Conservation (phyloP, 2,888 invertebrate genomes). For the Caenorhabditis afra region DNA sequence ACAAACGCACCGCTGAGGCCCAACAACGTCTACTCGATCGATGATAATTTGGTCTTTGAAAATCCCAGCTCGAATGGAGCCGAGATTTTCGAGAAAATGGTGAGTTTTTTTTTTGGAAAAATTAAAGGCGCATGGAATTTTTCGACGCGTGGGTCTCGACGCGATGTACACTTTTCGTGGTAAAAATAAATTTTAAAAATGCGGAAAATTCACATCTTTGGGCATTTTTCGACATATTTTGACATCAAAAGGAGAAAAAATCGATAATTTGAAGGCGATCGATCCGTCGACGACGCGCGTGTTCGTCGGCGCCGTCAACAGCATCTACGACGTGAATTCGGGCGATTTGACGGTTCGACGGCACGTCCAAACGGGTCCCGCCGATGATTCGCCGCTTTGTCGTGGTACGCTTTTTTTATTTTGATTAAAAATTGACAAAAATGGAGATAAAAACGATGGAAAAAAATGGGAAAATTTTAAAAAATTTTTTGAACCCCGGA, state of each 20-base stretch:
- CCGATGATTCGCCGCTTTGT: slow-evolving; percentile 73
- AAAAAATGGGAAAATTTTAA: too few species aligned
- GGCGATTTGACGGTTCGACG: slow-evolving; percentile 70
- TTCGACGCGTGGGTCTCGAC: too few species aligned
- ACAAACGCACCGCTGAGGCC: neutral
- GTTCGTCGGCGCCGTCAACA: slow-evolving; percentile 79
- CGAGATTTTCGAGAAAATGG: slow-evolving; percentile 71
- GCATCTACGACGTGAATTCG: slow-evolving; percentile 76
- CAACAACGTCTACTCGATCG: slow-evolving; percentile 56
- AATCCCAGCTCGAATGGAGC: slow-evolving; percentile 63
- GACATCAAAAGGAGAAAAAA: neutral
- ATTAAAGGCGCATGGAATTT: too few species aligned
- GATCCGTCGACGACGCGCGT: slow-evolving; percentile 76
- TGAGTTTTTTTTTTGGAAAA: too few species aligned
- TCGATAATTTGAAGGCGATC: slow-evolving; percentile 65
- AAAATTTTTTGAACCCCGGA: too few species aligned
- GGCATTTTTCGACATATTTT: too few species aligned
- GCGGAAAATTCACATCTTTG: too few species aligned
- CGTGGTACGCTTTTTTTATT: slow-evolving; percentile 64
- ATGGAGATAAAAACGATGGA: too few species aligned
- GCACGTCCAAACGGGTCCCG: slow-evolving; percentile 74
- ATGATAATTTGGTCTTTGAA: slow-evolving; percentile 59
- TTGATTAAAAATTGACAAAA: neutral
- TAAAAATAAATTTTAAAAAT: too few species aligned
- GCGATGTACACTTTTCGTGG: too few species aligned